A percentile compares a stretch with the other conserved stretches of the same genome.
phyloP scores from a whole-genome alignment of 1,140 invertebrate genomes.

The Drosophila yakuba region DNA sequence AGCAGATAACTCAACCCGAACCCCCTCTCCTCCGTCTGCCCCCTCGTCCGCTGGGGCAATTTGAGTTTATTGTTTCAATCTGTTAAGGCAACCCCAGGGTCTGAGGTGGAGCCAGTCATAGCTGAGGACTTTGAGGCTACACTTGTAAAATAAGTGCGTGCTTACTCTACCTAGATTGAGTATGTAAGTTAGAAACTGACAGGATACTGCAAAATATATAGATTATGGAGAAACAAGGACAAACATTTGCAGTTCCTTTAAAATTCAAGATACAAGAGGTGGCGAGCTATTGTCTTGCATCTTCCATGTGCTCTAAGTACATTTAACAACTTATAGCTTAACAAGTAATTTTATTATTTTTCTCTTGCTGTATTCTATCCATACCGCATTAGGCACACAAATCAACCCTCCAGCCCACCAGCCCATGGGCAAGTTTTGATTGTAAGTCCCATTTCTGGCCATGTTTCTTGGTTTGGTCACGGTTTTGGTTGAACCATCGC shows the following conservation, averaged over 20 bases:
- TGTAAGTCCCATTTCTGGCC: slow-evolving; percentile 21
- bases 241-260: no score
- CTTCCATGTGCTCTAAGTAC: no score
- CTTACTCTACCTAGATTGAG: no score
- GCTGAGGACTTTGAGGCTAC: slow-evolving; percentile 9
- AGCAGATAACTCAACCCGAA: slow-evolving; percentile 62
- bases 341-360: background rate
- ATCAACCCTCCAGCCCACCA: slow-evolving; percentile 37
- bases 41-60: slow-evolving; percentile 33
- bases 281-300: no score
- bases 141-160: slow-evolving; percentile 1
- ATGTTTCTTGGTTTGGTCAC: slow-evolving; percentile 10
- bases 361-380: slow-evolving; percentile 12
- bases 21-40: background rate
- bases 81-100: slow-evolving; percentile 49
- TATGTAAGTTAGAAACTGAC: no score
- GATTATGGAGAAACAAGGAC: no score
- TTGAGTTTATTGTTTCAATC: slow-evolving; percentile 75
- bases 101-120: slow-evolving; percentile 12
- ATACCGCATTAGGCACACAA: slow-evolving; percentile 48
- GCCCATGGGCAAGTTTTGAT: slow-evolving; percentile 44
- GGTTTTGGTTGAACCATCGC: slow-evolving; percentile 10
- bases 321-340: no score
- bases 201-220: no score
- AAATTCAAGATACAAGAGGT: no score